These are phyloP conservation scores for Megaceryle torquata DNA, from an alignment of 2,113 vertebrate genomes.

Conservation along the genomic window DNA sequence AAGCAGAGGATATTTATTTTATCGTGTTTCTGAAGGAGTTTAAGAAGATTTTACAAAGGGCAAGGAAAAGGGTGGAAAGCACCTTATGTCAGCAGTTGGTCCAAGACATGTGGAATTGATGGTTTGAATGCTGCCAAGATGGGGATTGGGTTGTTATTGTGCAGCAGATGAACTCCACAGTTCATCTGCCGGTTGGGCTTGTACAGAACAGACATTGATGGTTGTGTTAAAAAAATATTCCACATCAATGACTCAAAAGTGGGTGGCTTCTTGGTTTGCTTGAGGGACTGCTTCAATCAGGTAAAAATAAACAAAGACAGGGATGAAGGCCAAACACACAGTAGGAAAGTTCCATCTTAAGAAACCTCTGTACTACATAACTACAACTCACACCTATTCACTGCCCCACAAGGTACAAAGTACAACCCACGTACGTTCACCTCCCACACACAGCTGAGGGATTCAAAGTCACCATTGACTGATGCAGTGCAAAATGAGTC, in stretches of 20 bases:
- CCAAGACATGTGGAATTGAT: neutral
- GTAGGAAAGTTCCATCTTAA: neutral
- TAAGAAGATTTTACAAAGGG: neutral
- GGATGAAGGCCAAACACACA: neutral
- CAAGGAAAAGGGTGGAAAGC: neutral
- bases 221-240: neutral
- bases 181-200: neutral
- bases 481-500: neutral
- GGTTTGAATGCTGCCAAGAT: neutral
- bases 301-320: neutral
- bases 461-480: neutral
- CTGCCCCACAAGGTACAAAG: neutral
- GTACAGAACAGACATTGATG: neutral
- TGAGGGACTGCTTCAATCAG: neutral
- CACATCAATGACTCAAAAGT: neutral
- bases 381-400: neutral
- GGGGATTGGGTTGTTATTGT: neutral
- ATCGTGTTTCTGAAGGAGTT: neutral
- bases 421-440: neutral
- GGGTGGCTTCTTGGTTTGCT: neutral
- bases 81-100: neutral
- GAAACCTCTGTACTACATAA: neutral
- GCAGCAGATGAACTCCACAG: neutral
- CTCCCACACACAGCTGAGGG: neutral
- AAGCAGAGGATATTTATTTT: neutral